A percentile compares a stretch with the other conserved stretches of the same genome.
phyloP scores from a whole-genome alignment of 2,888 invertebrate genomes.

The Catocala sponsa region DNA sequence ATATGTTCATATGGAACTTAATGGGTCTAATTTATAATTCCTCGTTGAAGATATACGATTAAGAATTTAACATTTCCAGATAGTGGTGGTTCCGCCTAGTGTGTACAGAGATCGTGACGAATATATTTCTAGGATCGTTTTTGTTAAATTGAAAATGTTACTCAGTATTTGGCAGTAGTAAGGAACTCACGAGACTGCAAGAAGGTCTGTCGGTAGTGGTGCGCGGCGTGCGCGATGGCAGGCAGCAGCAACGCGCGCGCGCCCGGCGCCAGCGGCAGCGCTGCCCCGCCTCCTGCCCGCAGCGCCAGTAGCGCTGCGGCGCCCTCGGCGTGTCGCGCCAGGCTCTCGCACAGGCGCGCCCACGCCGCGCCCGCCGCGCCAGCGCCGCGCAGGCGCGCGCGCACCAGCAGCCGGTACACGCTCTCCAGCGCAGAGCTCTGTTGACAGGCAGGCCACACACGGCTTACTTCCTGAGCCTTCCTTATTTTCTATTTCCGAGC shows the following conservation, averaged over 20 bases:
- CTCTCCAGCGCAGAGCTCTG: conserved; percentile 69
- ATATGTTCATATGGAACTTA: too few relatives aligned
- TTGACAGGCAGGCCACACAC: too few relatives aligned
- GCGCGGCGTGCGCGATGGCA: conserved; percentile 76
- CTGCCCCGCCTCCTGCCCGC: conserved; percentile 42
- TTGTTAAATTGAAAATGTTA: too few relatives aligned
- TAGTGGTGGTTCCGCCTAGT: too few relatives aligned
- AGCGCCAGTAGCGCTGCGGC: conserved; percentile 56
- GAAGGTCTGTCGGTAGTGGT: conserved; percentile 67
- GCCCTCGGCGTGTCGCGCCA: conserved; percentile 52
- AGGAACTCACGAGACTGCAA: conserved; percentile 68
- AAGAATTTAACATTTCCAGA: too few relatives aligned
- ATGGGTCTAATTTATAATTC: too few relatives aligned
- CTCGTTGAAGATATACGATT: too few relatives aligned
- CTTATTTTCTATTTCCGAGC: too few relatives aligned
- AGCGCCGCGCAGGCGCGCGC: conserved; percentile 51
- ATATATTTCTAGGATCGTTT: too few relatives aligned
- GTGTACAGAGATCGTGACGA: too few relatives aligned
- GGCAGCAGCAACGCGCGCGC: conserved; percentile 65
- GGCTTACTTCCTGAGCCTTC: too few relatives aligned
- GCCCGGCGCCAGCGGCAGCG: conserved; percentile 49
- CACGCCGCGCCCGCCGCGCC: conserved; percentile 48
- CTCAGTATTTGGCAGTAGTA: too few relatives aligned
- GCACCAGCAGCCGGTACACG: conserved; percentile 61
- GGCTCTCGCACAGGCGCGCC: conserved; percentile 54